A percentile compares a stretch with the other conserved stretches of the same genome.
These are phyloP conservation scores for Lithodes maja DNA, from an alignment of 2,888 invertebrate species.

Conservation along the genomic window DNA sequence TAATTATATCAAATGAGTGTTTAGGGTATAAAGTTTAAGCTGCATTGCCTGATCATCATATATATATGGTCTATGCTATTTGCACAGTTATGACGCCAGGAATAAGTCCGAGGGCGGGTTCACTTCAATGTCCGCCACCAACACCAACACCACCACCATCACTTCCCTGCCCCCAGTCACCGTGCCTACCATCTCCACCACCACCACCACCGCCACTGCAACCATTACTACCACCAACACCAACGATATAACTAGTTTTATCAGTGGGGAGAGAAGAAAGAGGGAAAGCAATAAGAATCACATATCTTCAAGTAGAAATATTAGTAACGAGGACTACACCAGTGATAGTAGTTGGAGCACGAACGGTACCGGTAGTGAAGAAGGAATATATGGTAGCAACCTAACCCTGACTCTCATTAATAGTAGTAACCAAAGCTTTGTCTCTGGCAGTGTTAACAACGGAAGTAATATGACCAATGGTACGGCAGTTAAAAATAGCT, in stretches of 20 bases:
- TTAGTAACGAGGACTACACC: neutral
- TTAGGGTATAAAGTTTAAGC: no score
- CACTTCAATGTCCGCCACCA: neutral
- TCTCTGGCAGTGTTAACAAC: no score
- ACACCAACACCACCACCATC: slow-evolving; percentile 3
- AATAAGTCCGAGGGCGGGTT: neutral
- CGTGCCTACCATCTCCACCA: neutral
- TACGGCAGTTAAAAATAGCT: no score
- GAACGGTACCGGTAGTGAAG: neutral
- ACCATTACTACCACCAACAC: slow-evolving; percentile 5
- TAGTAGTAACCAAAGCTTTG: no score
- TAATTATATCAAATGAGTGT: no score
- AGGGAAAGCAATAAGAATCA: neutral
- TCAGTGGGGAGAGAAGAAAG: neutral
- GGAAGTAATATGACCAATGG: no score
- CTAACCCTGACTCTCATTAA: neutral
- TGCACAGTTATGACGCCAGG: slow-evolving; percentile 26
- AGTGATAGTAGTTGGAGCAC: neutral
- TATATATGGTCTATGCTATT: neutral
- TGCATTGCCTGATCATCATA: no score
- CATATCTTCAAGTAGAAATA: neutral
- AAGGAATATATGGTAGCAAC: neutral
- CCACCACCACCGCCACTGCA: slow-evolving; percentile 7
- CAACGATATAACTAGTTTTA: neutral
- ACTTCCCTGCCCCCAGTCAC: neutral